Base-by-base conservation (phyloP, 2,888 invertebrate genomes). In the Drosophila buzzatii region DNA sequence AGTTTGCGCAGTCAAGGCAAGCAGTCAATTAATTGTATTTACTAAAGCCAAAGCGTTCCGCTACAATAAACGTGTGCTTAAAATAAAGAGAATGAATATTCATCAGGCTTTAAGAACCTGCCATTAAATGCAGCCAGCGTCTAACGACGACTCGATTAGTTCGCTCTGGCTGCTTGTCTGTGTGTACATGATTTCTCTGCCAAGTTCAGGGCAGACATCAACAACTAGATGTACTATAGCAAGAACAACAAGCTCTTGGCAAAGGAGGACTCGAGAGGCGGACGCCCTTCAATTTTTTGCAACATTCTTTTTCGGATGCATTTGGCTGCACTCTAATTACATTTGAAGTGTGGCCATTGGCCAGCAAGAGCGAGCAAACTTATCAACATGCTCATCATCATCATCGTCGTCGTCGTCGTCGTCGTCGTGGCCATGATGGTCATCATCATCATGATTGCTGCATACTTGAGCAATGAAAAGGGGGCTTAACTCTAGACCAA, bases 321-420 rank as follows among this genome's bases (percentile, higher is more conserved):
- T 87, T 85, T 71, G 85, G 70, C 77, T 85, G 84, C 89, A 89
- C 86, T 85, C 77, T 71, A 89, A 83, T 85, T 85, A 76, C 69
- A 89, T 80, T 82, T 76, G 52, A 70, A 87, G 88, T 85, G 88
- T 79, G 82, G 82, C 74, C 82, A 81, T 79, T 69, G 79, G 79
- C 74, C 61, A 44, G 44, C 65, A 45, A 45, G 58, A 78, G 70
- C 70, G 52, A 60, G 53, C 79, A 55, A 66, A 73, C 70, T 79
- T 76, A 72, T 85, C 79, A 85, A 78, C 70, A 64, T 60, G 56
- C 35, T 23, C 72, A 51, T 23, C 33, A 18, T 57, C 7, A 0
- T 39, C 23, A 3, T 23, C 23, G 23, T 23, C 23, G 23, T 23
- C 23, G 23, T 23, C 23, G 23, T 23, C 23, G 23, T 23, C 23